Evolutionary conservation across 2,113 vertebrate genomes (phyloP), one percentile per base, ranked within the genome.

Genomic region (Nesogale talazaci): DNA sequence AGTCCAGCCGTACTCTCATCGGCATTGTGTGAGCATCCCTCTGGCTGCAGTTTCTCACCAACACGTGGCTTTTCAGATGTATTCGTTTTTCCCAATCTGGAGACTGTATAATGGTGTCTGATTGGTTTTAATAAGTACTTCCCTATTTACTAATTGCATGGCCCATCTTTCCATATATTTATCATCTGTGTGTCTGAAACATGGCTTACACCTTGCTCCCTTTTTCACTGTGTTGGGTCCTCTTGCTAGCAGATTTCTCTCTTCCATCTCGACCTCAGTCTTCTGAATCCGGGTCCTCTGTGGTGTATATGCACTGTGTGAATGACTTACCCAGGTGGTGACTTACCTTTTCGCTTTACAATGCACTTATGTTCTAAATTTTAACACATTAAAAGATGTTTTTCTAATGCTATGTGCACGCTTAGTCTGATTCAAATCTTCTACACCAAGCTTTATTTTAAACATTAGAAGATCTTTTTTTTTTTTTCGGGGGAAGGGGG

Each of bases 241-340:
- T 34, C 29, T 34, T 94, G 69, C n/a, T 70, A 75, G 31, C 79
- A n/a, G 34, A 11, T 25, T 59, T 76, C 17, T 86, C 16, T 70
- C 82, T 86, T 80, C 46, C 80, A 80, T 82, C 82, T 7, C 70
- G 46, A 56, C 19, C 75, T 74, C 42, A 76, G 57, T 76, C 77
- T 92, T 80, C 74, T 84, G 29, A 88, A 70, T 81, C 59, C 76
- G 67, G 38, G 61, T 76, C 57, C 57, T 80, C 74, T 40, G 46
- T 36, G 4, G 3, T 2, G 61, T 86, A 52, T 16, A 77, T 42
- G 36, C 6, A 61, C 52, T 72, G n/a, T 27, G 63, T 29, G 20
- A 36, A 77, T 77, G n/a, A 56, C 6, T 56, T 61, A 34, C 52
- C n/a, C 86, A 3, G 59, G 56, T 56, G 29, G 16, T 91, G 40